phyloP scores from a whole-genome alignment of 2,888 invertebrate genomes.

The Limnephilus lunatus region DNA sequence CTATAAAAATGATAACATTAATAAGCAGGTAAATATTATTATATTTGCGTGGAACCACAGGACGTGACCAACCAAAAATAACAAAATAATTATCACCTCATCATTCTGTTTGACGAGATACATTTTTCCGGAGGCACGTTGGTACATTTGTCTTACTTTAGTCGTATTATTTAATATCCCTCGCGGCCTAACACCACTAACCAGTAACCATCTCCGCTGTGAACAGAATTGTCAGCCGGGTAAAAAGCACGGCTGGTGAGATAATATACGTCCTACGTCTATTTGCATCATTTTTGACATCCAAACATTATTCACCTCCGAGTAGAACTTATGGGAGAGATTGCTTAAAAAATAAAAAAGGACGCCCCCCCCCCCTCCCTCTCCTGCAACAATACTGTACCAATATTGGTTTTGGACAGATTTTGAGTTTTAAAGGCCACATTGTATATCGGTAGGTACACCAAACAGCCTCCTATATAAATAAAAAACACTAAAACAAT shows the following conservation, averaged over 20 bases:
- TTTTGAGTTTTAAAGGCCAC: no score
- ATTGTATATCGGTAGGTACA: no score
- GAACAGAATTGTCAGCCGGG: not conserved
- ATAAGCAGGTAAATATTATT: no score
- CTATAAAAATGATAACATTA: no score
- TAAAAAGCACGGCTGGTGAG: not conserved
- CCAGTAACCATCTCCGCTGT: not conserved
- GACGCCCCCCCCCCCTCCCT: no score
- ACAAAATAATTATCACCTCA: not conserved
- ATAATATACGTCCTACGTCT: slow-evolving; percentile 7
- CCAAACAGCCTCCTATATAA: no score
- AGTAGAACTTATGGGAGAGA: not conserved
- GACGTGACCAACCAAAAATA: not conserved
- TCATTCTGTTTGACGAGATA: not conserved
- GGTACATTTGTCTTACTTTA: not conserved
- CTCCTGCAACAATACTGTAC: no score
- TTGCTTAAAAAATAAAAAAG: not conserved
- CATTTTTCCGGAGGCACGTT: not conserved
- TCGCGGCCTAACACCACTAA: not conserved
- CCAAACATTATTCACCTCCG: not conserved
- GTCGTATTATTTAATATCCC: not conserved
- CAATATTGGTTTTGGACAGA: no score
- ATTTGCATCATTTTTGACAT: not conserved
- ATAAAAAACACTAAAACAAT: no score
- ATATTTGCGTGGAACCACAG: not conserved